Percentiles rank a stretch among this genome's conserved stretches.
These are phyloP conservation scores for Empis livida DNA, from an alignment of 2,888 invertebrate species.

Conservation along the genomic window DNA sequence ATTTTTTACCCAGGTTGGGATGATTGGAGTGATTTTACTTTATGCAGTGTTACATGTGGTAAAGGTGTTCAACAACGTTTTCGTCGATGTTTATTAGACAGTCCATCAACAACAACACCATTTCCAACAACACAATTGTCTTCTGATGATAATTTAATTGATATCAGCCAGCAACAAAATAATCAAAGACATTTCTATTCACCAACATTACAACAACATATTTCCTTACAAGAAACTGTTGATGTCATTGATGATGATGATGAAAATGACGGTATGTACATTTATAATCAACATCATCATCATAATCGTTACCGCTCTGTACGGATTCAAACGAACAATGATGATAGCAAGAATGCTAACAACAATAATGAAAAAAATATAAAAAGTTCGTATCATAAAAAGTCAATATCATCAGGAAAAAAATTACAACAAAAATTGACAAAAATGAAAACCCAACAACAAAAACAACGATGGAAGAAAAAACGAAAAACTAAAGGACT, in stretches of 20 bases:
- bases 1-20: slow-evolving; percentile 28
- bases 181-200: slow-evolving; percentile 7
- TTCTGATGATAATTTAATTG: slow-evolving; percentile 10
- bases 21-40: slow-evolving; percentile 35
- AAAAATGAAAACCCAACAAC: slow-evolving; percentile 1
- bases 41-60: slow-evolving; percentile 35
- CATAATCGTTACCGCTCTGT: slow-evolving; percentile 13
- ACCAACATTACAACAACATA: background rate
- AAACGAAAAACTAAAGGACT: slow-evolving; percentile 13
- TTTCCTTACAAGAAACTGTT: background rate
- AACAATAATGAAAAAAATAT: slow-evolving; percentile 3
- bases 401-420: slow-evolving; percentile 16
- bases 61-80: slow-evolving; percentile 36
- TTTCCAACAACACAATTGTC: slow-evolving; percentile 9
- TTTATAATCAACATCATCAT: background rate
- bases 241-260: background rate
- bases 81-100: slow-evolving; percentile 34
- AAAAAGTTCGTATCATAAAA: slow-evolving; percentile 13
- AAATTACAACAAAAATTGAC: slow-evolving; percentile 22
- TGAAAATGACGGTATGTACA: background rate
- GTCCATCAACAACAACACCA: slow-evolving; percentile 15
- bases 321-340: background rate
- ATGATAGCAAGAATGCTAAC: slow-evolving; percentile 14
- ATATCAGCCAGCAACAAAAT: slow-evolving; percentile 9
- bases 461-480: slow-evolving; percentile 3